These are phyloP conservation scores for Serranus cabrilla DNA, from an alignment of 2,797 vertebrate genomes.

Conservation along the genomic window DNA sequence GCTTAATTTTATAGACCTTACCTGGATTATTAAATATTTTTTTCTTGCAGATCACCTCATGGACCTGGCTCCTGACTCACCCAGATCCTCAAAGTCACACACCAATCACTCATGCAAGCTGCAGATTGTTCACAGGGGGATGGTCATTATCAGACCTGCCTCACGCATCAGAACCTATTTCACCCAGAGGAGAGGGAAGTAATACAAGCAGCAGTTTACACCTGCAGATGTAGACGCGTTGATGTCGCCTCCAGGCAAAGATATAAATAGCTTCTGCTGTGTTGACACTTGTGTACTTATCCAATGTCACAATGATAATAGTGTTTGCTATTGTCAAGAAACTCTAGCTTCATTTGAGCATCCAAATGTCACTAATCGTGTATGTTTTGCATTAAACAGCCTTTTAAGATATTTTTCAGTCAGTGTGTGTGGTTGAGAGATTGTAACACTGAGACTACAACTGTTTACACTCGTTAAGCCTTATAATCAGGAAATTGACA, in stretches of 20 bases:
- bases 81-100: not conserved
- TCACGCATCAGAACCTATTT: not conserved
- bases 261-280: constrained; percentile 19
- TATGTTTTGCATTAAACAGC: not conserved
- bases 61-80: not conserved
- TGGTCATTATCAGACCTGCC: constrained; percentile 18
- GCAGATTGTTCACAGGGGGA: not conserved
- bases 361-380: not conserved
- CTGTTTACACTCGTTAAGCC: not conserved
- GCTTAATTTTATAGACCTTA: constrained; percentile 6
- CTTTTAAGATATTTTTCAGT: not conserved
- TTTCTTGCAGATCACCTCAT: not conserved
- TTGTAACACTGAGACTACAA: not conserved
- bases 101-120: not conserved
- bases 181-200: not conserved
- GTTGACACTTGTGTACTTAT: constrained; percentile 11
- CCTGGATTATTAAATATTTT: not conserved
- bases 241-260: constrained; percentile 30
- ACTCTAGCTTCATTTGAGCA: not conserved
- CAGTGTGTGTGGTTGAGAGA: not conserved
- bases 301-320: constrained; percentile 10
- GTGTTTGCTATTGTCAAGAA: constrained; percentile 15
- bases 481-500: not conserved
- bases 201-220: not conserved
- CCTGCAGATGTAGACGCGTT: constrained; percentile 21